Percentiles rank a stretch among this genome's conserved stretches.
phyloP scores from a whole-genome alignment of 1,140 invertebrate species.

The Lordiphosa collinella region DNA sequence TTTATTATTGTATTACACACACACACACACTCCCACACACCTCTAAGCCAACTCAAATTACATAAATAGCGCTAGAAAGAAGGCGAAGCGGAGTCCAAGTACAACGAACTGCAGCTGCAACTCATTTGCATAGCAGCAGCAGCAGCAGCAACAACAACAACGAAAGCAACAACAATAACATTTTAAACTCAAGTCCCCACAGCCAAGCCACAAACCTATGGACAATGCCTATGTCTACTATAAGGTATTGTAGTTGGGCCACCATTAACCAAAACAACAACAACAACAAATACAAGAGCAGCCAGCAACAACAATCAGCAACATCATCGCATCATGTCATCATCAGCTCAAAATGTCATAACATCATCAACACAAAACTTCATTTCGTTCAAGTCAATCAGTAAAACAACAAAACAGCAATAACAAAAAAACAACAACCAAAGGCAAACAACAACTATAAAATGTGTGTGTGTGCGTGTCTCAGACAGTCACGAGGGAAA shows the following conservation, averaged over 20 bases:
- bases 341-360: constrained; percentile 16
- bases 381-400: constrained; percentile 33
- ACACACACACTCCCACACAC: constrained; percentile 2
- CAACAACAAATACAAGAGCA: constrained; percentile 19
- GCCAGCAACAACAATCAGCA: too few species aligned
- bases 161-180: constrained; percentile 27
- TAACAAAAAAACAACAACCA: constrained; percentile 48
- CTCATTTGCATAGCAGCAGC: constrained; percentile 43
- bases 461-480: constrained; percentile 19
- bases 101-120: constrained; percentile 68
- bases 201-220: constrained; percentile 68
- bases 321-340: background rate
- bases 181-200: constrained; percentile 54
- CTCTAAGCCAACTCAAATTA: constrained; percentile 58
- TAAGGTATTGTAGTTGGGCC: constrained; percentile 68
- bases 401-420: constrained; percentile 22
- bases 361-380: constrained; percentile 34
- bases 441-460: constrained; percentile 34
- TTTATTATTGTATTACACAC: constrained; percentile 66
- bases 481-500: constrained; percentile 2
- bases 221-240: constrained; percentile 80
- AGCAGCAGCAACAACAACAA: constrained; percentile 16
- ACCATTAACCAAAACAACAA: constrained; percentile 23
- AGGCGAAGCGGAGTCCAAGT: constrained; percentile 36
- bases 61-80: constrained; percentile 55